phyloP scores from a whole-genome alignment of 2,113 vertebrate genomes.

The Bos javanicus region DNA sequence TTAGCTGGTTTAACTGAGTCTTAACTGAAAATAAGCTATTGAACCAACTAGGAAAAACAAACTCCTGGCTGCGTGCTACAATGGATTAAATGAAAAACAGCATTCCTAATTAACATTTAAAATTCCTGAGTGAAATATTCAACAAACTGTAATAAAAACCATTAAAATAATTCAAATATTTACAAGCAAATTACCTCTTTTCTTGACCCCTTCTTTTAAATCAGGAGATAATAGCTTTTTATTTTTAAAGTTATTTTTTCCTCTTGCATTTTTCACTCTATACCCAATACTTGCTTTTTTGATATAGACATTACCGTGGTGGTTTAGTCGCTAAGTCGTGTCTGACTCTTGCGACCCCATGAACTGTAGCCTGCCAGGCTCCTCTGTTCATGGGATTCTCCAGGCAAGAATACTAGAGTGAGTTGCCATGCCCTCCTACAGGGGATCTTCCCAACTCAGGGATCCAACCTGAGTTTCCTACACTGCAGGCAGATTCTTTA shows the following conservation, averaged over 20 bases:
- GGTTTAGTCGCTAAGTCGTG: not conserved
- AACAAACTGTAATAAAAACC: not conserved
- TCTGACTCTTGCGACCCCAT: accelerated
- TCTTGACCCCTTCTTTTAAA: not conserved
- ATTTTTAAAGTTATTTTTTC: not conserved
- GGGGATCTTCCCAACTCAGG: not conserved
- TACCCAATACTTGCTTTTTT: not conserved
- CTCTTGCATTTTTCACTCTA: not conserved
- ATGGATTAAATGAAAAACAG: not conserved
- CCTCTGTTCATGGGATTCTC: not conserved
- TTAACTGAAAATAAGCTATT: slow-evolving; percentile 25
- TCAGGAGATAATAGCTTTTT: not conserved
- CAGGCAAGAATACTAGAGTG: not conserved
- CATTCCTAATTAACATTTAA: not conserved
- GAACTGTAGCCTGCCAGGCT: not conserved
- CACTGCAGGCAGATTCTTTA: not conserved
- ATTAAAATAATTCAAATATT: not conserved
- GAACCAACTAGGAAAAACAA: slow-evolving; percentile 19
- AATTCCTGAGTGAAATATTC: not conserved
- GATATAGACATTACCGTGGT: not conserved
- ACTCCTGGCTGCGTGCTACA: not conserved
- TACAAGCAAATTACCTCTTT: not conserved
- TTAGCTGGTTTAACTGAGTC: slow-evolving; percentile 33
- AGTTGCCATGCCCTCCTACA: not conserved
- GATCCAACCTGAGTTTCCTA: not conserved